Evolutionary conservation across 2,113 vertebrate species (phyloP).

Genomic region (Prolemur simus): DNA sequence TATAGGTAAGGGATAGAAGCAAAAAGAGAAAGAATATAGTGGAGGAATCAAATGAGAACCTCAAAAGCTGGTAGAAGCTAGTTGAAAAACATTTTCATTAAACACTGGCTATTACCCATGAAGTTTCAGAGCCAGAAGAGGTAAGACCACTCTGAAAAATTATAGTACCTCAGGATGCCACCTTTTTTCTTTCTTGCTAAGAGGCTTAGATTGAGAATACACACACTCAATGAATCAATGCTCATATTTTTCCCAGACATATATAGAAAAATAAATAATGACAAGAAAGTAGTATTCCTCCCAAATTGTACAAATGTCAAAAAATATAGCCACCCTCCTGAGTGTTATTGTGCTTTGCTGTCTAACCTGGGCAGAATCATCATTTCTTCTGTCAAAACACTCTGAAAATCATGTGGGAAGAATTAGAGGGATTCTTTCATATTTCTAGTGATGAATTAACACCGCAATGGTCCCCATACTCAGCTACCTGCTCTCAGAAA

Average conservation of each 20-base stretch:
- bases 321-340: conserved; percentile 76
- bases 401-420: conserved; percentile 71
- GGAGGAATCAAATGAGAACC: background rate
- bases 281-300: conserved; percentile 63
- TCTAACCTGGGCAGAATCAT: conserved; percentile 64
- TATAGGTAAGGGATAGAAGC: background rate
- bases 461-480: background rate
- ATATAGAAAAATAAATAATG: conserved; percentile 76
- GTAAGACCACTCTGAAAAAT: conserved; percentile 27
- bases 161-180: background rate
- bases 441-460: conserved; percentile 69
- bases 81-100: conserved; percentile 51
- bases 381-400: conserved; percentile 74
- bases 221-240: background rate
- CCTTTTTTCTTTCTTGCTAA: conserved; percentile 47
- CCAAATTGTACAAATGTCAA: conserved; percentile 77
- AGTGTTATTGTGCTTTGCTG: conserved; percentile 78
- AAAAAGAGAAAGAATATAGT: background rate
- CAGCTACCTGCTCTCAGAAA: conserved; percentile 49
- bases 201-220: conserved; percentile 48
- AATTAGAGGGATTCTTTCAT: conserved; percentile 37
- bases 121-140: background rate
- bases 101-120: background rate
- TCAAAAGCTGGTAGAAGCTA: conserved; percentile 22
- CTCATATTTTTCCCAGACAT: conserved; percentile 69